phyloP scores from a whole-genome alignment of 2,888 invertebrate species.

The Sinelater perroti region DNA sequence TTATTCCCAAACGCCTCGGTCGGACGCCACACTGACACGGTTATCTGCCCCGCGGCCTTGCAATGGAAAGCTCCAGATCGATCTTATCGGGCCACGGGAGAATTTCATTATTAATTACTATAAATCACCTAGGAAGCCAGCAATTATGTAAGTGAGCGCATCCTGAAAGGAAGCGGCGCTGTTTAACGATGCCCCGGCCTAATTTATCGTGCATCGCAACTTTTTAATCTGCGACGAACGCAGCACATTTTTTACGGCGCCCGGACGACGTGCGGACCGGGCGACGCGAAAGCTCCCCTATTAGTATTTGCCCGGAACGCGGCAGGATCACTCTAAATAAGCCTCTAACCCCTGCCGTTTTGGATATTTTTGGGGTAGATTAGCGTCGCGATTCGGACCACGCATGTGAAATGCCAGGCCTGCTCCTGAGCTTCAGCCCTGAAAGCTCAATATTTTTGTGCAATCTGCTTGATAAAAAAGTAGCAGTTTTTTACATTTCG shows the following conservation, averaged over 20 bases:
- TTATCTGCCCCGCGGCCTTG: slow-evolving; percentile 12
- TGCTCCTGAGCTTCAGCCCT: not conserved
- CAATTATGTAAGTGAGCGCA: slow-evolving; percentile 23
- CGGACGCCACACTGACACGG: slow-evolving; percentile 12
- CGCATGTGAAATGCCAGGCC: slow-evolving; percentile 1
- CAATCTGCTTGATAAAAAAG: slow-evolving; percentile 10
- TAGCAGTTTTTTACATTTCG: too few relatives aligned
- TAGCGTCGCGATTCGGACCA: slow-evolving; percentile 14
- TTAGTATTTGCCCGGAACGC: slow-evolving; percentile 5
- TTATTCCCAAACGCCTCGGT: too few relatives aligned
- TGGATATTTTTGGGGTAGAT: slow-evolving; percentile 19
- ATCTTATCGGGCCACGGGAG: slow-evolving; percentile 23
- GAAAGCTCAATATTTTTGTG: slow-evolving; percentile 21
- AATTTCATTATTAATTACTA: slow-evolving; percentile 33
- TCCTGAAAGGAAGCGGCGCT: slow-evolving; percentile 18
- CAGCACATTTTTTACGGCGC: not conserved
- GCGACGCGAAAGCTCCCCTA: too few relatives aligned
- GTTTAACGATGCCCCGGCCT: slow-evolving; percentile 6
- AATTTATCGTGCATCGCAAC: slow-evolving; percentile 14
- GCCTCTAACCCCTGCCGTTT: slow-evolving; percentile 17
- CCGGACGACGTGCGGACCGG: too few relatives aligned
- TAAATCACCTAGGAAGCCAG: slow-evolving; percentile 25
- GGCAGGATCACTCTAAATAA: slow-evolving; percentile 8
- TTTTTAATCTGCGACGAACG: slow-evolving; percentile 11
- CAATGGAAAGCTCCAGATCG: slow-evolving; percentile 22